phyloP scores from a whole-genome alignment of 2,888 invertebrate species.

The Xanthia icteritia region DNA sequence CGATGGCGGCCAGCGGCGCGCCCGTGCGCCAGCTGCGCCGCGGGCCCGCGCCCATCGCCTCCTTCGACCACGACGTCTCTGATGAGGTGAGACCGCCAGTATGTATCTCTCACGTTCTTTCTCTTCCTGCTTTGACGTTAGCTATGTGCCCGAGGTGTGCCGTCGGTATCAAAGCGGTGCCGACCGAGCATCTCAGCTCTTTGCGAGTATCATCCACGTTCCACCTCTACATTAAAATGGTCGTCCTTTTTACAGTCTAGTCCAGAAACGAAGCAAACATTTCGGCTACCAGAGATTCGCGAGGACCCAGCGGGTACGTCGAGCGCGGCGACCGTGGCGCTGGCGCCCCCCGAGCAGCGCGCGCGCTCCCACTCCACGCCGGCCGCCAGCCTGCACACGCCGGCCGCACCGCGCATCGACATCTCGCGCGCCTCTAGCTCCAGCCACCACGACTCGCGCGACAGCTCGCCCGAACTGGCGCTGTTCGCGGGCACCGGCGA shows the following conservation, averaged over 20 bases:
- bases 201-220: background rate
- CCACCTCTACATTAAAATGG: conserved; percentile 17
- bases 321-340: conserved; percentile 68
- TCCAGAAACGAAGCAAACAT: conserved; percentile 90
- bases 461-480: conserved; percentile 96
- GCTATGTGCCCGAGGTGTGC: conserved; percentile 4
- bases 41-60: conserved; percentile 98
- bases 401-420: conserved; percentile 96
- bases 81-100: conserved; percentile 93
- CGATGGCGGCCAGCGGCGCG: conserved; percentile 76
- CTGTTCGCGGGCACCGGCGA: conserved; percentile 91
- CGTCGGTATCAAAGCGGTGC: background rate
- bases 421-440: conserved; percentile 97
- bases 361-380: conserved; percentile 86
- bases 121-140: conserved; percentile 71
- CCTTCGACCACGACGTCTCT: conserved; percentile 96
- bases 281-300: conserved; percentile 86
- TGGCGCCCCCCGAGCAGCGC: conserved; percentile 81
- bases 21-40: conserved; percentile 93
- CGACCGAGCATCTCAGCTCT: conserved; percentile 7
- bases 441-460: conserved; percentile 96
- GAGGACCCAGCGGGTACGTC: conserved; percentile 81
- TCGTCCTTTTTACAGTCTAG: conserved; percentile 85
- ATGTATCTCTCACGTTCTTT: conserved; percentile 86
- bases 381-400: conserved; percentile 88